Conservation (phyloP, 2,888 invertebrate species). For the Pharmacophagus antenor region DNA sequence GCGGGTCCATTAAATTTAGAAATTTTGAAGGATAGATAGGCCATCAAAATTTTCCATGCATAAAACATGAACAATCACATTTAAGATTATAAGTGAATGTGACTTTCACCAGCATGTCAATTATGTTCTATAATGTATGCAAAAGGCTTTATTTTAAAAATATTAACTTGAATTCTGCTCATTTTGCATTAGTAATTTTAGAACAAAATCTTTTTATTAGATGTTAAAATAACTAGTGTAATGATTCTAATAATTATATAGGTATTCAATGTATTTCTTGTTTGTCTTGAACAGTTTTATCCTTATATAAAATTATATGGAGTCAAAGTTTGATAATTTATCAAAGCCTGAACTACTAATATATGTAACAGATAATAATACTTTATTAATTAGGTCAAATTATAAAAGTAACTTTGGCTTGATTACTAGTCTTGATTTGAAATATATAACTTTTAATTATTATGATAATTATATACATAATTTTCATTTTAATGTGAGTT, state of each 20-base stretch:
- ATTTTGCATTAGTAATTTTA: too few species aligned
- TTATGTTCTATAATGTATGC: conserved; percentile 17
- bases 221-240: not conserved
- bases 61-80: conserved; percentile 32
- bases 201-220: too few species aligned
- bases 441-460: too few species aligned
- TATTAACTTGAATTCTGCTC: too few species aligned
- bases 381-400: conserved; percentile 43
- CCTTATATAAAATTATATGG: not conserved
- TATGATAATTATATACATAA: too few species aligned
- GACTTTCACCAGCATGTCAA: conserved; percentile 64
- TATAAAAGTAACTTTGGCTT: conserved; percentile 26
- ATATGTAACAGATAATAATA: conserved; percentile 38
- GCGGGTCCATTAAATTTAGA: not conserved
- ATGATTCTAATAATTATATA: not conserved
- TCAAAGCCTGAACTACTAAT: conserved; percentile 28
- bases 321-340: conserved; percentile 27
- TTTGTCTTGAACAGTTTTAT: conserved; percentile 3
- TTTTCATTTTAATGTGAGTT: too few species aligned
- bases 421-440: not conserved
- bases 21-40: conserved; percentile 23
- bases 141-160: not conserved
- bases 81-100: conserved; percentile 61
- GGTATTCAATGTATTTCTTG: not conserved
- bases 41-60: conserved; percentile 27